Base-by-base conservation (phyloP, 2,797 vertebrate species). In the Nyctibius grandis region DNA sequence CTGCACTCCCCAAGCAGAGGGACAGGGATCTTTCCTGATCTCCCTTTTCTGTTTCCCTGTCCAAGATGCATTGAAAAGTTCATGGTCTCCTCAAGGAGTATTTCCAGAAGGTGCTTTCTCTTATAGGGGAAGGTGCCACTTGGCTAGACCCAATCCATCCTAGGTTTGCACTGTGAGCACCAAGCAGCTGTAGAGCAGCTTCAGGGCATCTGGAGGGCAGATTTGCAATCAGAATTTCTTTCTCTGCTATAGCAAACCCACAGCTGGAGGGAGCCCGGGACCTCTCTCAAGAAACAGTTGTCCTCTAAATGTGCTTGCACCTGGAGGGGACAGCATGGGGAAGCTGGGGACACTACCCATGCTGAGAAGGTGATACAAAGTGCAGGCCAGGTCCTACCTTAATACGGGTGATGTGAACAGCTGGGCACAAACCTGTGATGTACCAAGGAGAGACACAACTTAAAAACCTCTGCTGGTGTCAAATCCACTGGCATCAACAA, bases 111-210 rank as follows among this genome's bases (percentile, higher is more conserved):
- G 6, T 47, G 5, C 34, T 68, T 50, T 45, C 19, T 82, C 21
- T 61, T n/a, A 1, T 0, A 63, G 26, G 29, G 9, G n/a, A 34
- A 65, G 19, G 15, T 10, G 0, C 20, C 12, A 1, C 26, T 76
- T 61, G 23, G 4, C 16, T 23, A 2, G 15, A 44, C 29, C 80
- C 44, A 44, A 29, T 20, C 25, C 34, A 16, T 40, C 26, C 36
- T 34, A 56, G 3, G 3, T 73, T 57, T 77, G 73, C n/a, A 23
- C 20, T 0, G 1, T 33, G 83, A 69, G 29, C 38, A 42, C 18
- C 14, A 4, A 2, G 9, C 19, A 78, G 53, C 34, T 29, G 9
- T 11, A 12, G 25, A 5, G 15, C 34, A 67, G 42, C 16, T 72
- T 23, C 50, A n/a, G 48, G 33, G 31, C 8, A 70, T 38, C 25